phyloP scores from a whole-genome alignment of 2,113 vertebrate species.

The Sardina pilchardus region DNA sequence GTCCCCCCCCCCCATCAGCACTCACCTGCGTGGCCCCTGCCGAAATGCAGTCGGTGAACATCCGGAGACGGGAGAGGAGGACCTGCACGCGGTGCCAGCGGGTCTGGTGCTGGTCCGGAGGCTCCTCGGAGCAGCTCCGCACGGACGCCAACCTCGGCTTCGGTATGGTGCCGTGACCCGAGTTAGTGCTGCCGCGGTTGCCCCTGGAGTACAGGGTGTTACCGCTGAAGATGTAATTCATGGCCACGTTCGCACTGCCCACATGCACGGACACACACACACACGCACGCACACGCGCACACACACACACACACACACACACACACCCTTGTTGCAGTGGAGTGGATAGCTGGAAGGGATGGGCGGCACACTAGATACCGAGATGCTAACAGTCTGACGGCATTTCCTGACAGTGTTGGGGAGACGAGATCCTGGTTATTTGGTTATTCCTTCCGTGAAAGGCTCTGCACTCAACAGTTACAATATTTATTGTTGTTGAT shows the following conservation, averaged over 20 bases:
- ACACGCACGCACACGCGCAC: background rate
- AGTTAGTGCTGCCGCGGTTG: conserved; percentile 78
- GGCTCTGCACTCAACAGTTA: background rate
- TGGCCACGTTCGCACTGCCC: conserved; percentile 67
- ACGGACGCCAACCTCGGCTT: conserved; percentile 82
- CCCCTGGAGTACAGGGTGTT: conserved; percentile 83
- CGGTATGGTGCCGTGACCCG: conserved; percentile 77
- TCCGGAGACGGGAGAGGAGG: conserved; percentile 80
- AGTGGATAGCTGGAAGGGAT: conserved; percentile 57
- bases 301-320: background rate
- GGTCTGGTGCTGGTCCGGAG: conserved; percentile 68
- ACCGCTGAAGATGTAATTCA: conserved; percentile 93
- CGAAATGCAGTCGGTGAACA: conserved; percentile 85
- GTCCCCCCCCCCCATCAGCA: conserved; percentile 45
- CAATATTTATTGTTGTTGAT: background rate
- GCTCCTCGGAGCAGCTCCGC: conserved; percentile 80
- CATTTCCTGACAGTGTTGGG: conserved; percentile 31
- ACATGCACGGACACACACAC: background rate
- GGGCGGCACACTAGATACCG: conserved; percentile 17
- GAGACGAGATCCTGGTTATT: background rate
- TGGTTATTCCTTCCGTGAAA: background rate
- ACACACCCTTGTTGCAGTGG: background rate
- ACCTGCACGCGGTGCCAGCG: conserved; percentile 83
- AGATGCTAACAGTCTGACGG: background rate
- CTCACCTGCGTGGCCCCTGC: conserved; percentile 82